Percentiles rank a stretch among this genome's conserved stretches.
phyloP scores from a whole-genome alignment of 2,888 invertebrate species.

The Drosophila quinaria region DNA sequence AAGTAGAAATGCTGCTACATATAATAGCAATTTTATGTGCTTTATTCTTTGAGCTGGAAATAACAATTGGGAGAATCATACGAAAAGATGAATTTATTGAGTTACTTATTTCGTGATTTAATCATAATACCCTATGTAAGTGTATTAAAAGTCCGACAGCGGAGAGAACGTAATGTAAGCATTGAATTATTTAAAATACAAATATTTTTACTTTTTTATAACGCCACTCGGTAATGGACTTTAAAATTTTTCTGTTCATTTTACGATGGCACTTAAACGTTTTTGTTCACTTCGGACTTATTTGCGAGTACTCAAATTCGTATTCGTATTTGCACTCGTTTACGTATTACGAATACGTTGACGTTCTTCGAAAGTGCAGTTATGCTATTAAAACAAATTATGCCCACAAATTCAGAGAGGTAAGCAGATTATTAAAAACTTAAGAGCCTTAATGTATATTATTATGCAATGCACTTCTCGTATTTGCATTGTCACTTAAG shows the following conservation, averaged over 20 bases:
- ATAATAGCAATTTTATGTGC: no score
- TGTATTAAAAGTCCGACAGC: neutral
- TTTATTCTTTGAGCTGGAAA: no score
- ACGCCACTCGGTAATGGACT: slow-evolving; percentile 19
- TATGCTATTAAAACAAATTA: slow-evolving; percentile 39
- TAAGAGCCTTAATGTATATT: slow-evolving; percentile 65
- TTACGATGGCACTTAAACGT: slow-evolving; percentile 36
- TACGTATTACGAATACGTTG: no score
- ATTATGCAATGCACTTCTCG: slow-evolving; percentile 67
- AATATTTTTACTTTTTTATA: slow-evolving; percentile 1
- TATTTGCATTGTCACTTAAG: slow-evolving; percentile 70
- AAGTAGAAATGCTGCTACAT: no score
- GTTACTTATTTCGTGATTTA: neutral
- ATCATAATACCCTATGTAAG: neutral
- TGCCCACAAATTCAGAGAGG: slow-evolving; percentile 16
- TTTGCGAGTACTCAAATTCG: slow-evolving; percentile 3
- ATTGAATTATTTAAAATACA: neutral
- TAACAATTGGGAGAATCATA: neutral
- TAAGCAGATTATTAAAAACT: slow-evolving; percentile 68
- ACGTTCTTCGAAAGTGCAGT: neutral
- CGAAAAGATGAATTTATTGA: neutral
- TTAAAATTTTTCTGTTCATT: slow-evolving; percentile 21
- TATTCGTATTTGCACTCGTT: neutral
- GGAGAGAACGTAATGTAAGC: neutral
- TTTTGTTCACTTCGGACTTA: slow-evolving; percentile 34